Percentiles rank a stretch among this genome's conserved stretches.
These are phyloP conservation scores for Protomyctophum bolini DNA, from an alignment of 2,113 vertebrate species.

Conservation along the genomic window DNA sequence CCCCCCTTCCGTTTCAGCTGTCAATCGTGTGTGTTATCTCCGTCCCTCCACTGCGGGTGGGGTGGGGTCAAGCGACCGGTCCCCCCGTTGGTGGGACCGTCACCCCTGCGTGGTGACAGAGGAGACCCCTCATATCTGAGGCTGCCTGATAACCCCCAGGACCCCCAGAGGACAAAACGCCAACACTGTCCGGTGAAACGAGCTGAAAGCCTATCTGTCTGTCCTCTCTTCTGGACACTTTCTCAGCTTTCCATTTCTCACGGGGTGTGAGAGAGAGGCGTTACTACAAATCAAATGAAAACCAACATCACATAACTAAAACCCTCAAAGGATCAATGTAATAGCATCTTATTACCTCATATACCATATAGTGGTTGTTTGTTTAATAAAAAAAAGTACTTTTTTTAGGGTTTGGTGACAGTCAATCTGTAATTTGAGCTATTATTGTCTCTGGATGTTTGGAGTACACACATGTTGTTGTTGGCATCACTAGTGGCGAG, in stretches of 20 bases:
- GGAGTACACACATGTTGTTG: no score
- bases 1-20: conserved; percentile 24
- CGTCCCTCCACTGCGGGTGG: conserved; percentile 38
- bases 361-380: no score
- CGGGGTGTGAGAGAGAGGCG: not conserved
- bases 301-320: conserved; percentile 62
- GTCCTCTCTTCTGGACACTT: conserved; percentile 39
- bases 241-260: conserved; percentile 18
- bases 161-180: conserved; percentile 29
- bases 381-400: no score
- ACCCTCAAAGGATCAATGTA: conserved; percentile 20
- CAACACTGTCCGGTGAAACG: conserved; percentile 26
- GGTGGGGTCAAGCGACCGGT: no score
- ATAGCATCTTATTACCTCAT: no score
- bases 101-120: conserved; percentile 75
- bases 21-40: conserved; percentile 72
- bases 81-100: conserved; percentile 58
- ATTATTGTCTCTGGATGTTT: no score
- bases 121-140: conserved; percentile 71
- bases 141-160: conserved; percentile 71
- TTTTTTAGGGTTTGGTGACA: no score
- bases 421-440: no score
- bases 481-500: no score
- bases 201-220: conserved; percentile 23
- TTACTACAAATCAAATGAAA: conserved; percentile 73